Conservation (phyloP, 2,888 invertebrate genomes). For the Subacronicta megacephala region DNA sequence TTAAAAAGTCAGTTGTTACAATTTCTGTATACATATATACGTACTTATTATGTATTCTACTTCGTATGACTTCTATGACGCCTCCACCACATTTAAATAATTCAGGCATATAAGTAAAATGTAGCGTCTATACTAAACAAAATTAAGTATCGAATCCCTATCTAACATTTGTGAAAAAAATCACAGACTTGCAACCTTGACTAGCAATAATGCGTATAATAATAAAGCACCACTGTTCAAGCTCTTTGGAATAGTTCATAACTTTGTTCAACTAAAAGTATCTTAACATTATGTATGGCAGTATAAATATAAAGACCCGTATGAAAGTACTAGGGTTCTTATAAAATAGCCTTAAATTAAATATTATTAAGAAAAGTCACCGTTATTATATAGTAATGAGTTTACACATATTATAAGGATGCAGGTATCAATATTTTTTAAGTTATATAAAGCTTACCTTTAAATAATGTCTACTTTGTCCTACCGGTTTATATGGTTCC, state of each 20-base stretch:
- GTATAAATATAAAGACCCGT: conserved; percentile 39
- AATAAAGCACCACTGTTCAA: conserved; percentile 53
- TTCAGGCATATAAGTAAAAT: neutral
- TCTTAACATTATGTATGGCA: conserved; percentile 45
- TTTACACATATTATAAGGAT: neutral
- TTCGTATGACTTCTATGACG: no score
- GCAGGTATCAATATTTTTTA: neutral
- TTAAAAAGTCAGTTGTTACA: no score
- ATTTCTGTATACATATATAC: no score
- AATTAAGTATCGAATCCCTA: conserved; percentile 20
- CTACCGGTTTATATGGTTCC: neutral
- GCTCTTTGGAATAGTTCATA: conserved; percentile 55
- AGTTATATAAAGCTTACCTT: neutral
- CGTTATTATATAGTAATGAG: conserved; percentile 50
- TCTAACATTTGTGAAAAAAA: conserved; percentile 27
- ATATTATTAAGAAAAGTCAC: conserved; percentile 10
- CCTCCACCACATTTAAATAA: no score
- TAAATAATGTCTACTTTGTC: neutral
- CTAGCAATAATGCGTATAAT: conserved; percentile 61
- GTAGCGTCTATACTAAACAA: conserved; percentile 5
- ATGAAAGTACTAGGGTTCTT: conserved; percentile 36
- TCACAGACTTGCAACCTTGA: conserved; percentile 49
- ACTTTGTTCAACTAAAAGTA: conserved; percentile 27
- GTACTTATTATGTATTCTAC: no score
- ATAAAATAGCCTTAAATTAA: conserved; percentile 24